Evolutionary conservation across 1,140 invertebrate genomes (phyloP).

Genomic region (Papilio polyxenes): DNA sequence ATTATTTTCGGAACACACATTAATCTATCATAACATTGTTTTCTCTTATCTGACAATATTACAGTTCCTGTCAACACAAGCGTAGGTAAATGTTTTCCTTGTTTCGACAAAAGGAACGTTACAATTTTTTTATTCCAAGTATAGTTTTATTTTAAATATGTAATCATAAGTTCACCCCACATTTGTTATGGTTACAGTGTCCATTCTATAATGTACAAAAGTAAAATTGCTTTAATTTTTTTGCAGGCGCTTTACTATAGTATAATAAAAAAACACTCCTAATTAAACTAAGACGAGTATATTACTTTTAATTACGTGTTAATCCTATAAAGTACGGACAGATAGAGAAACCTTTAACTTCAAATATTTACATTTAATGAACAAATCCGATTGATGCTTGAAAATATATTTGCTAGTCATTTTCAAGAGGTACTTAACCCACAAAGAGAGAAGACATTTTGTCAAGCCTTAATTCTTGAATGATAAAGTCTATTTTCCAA

Average conservation of each 20-base stretch:
- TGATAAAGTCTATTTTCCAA: neutral
- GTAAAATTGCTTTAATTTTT: neutral
- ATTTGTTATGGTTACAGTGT: neutral
- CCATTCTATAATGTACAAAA: neutral
- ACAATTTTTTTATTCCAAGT: neutral
- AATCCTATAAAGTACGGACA: neutral
- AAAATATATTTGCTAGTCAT: neutral
- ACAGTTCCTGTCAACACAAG: neutral
- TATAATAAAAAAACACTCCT: neutral
- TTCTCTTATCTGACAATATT: neutral
- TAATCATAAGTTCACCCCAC: too few relatives aligned
- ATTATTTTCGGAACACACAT: neutral
- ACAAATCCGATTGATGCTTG: neutral
- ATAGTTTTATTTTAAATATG: neutral
- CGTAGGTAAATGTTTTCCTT: neutral
- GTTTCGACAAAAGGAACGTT: neutral
- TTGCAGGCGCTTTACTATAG: neutral
- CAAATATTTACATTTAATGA: neutral
- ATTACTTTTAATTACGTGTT: neutral
- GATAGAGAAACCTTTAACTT: neutral
- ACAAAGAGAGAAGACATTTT: neutral
- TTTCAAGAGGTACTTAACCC: constrained; percentile 13
- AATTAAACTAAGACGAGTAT: too few relatives aligned
- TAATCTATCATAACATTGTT: neutral
- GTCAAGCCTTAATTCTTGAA: neutral